Evolutionary conservation across 2,113 vertebrate genomes (phyloP), one percentile per base, ranked within the genome.

Genomic region (Cettia cetti): DNA sequence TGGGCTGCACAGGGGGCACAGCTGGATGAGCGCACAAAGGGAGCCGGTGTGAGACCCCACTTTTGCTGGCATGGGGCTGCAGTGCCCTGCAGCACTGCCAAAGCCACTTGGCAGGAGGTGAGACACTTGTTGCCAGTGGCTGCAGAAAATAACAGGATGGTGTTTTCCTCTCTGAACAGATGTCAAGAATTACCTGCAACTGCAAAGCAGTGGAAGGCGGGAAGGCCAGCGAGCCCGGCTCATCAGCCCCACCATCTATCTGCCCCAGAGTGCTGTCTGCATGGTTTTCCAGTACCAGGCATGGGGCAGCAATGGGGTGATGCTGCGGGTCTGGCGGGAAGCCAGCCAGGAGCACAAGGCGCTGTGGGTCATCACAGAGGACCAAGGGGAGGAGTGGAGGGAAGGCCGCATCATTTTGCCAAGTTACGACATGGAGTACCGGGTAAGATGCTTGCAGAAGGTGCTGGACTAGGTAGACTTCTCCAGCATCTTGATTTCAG

Each of bases 401-500:
- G 99, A 99, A 86, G 99, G 99, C 13, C 98, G 99, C 65, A 99
- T 99, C 97, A 98, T 99, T 96, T 96, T 99, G 95, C 99, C 99
- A 1, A 98, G 99, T 96, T 99, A 99, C 7, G 99, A 99, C 86
- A 98, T 95, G 96, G 98, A 99, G 91, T 99, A 99, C 93, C 98
- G 98, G 98, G 99, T 99, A 95, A 96, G 96, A 50, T 42, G 81
- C 64, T 83, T 4, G 1, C 54, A 71, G n/a, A 76, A 80, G 72
- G 44, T 78, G 45, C 52, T 87, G 69, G 71, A 59, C 92, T 80
- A 40, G 61, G 10, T 50, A 90, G 89, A 87, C 59, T 60, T 91
- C 95, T 63, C 61, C 59, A 87, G 72, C 83, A 93, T 91, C 92
- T 86, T 90, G 64, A 53, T 96, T 96, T 92, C 95, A 89, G 44